Base-by-base conservation (phyloP, 1,140 invertebrate species). In the Pogonognathellus flavescens region DNA sequence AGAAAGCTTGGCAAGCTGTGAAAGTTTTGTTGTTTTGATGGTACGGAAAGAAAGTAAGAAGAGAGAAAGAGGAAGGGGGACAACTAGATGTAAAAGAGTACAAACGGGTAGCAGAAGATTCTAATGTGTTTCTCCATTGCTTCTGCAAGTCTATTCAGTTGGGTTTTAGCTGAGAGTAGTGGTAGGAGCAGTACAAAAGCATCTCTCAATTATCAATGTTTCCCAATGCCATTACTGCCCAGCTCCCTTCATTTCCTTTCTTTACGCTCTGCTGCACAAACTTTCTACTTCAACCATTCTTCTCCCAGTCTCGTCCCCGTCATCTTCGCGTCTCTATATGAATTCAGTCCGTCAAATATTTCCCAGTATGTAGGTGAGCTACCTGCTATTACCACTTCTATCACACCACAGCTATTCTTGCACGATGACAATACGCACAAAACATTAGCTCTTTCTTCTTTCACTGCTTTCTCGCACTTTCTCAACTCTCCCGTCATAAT, bases 241-340 rank as follows among this genome's bases (percentile, higher is more conserved):
- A 41, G 9, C 31, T 76, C 22, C 70, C 31, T 76, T 49, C 70
- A 76, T 41, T 76, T 76, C 31, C 70, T 16, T 31, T 76, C 41
- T 76, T 49, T 41, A 16, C 70, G 14, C 41, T 76, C 31, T 76
- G 5, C 1, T 41, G 14, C 70, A 41, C 70, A 41, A 22, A 31
- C 70, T 31, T 41, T 76, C 31, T 41, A 41, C 6, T 41, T 41
- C 41, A 16, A 13, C 41, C 10, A 76, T 41, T 76, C 31, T 76
- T 41, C 70, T 41, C 41, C 1, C 31, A 9, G 31, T 41, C 31
- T 41, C 31, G 1, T 41, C 6, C 31, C 31, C 31, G 6, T 22
- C 31, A 10, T 76, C 31, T 57, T n/a, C 10, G 1, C n/a, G n/a
- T 14, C 53, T n/a, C 53, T 57, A 57, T 57, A 57, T 57, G 53